Conservation (phyloP, 2,888 invertebrate genomes). For the Agelastica alni region DNA sequence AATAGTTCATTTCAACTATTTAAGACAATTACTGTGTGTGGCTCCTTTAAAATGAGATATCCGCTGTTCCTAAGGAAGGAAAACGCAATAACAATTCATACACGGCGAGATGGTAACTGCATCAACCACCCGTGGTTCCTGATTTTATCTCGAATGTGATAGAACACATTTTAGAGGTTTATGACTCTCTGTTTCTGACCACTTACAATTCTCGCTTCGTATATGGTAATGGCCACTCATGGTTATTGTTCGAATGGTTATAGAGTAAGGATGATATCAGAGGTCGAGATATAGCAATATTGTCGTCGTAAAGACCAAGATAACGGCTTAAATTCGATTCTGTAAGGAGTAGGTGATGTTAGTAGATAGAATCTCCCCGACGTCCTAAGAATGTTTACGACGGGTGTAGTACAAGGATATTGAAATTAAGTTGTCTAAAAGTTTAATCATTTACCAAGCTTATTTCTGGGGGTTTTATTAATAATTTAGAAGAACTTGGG, state of each 20-base stretch:
- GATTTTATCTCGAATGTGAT: slow-evolving; percentile 51
- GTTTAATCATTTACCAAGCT: too few relatives aligned
- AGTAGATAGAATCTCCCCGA: too few relatives aligned
- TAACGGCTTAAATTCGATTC: slow-evolving; percentile 35
- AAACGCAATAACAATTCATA: slow-evolving; percentile 27
- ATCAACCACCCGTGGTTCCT: slow-evolving; percentile 48
- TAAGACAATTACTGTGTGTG: too few relatives aligned
- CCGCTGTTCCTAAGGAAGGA: slow-evolving; percentile 14
- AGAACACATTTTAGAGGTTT: slow-evolving; percentile 53
- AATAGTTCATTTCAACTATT: too few relatives aligned
- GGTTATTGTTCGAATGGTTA: slow-evolving; percentile 44
- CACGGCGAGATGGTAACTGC: slow-evolving; percentile 17
- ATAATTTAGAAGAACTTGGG: too few relatives aligned
- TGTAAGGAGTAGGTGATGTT: slow-evolving; percentile 10
- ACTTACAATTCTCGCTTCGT: slow-evolving; percentile 51
- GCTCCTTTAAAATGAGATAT: slow-evolving; percentile 18
- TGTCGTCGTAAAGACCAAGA: slow-evolving; percentile 40
- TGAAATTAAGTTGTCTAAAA: too few relatives aligned
- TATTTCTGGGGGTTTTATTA: too few relatives aligned
- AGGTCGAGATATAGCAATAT: slow-evolving; percentile 41
- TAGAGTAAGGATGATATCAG: slow-evolving; percentile 38
- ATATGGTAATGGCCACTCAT: slow-evolving; percentile 49
- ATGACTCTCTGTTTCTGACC: slow-evolving; percentile 46
- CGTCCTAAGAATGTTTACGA: too few relatives aligned
- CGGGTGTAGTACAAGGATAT: too few relatives aligned